Percentiles rank a stretch among this genome's conserved stretches.
Conservation (phyloP, 2,113 vertebrate genomes). For the Eolophus roseicapilla region DNA sequence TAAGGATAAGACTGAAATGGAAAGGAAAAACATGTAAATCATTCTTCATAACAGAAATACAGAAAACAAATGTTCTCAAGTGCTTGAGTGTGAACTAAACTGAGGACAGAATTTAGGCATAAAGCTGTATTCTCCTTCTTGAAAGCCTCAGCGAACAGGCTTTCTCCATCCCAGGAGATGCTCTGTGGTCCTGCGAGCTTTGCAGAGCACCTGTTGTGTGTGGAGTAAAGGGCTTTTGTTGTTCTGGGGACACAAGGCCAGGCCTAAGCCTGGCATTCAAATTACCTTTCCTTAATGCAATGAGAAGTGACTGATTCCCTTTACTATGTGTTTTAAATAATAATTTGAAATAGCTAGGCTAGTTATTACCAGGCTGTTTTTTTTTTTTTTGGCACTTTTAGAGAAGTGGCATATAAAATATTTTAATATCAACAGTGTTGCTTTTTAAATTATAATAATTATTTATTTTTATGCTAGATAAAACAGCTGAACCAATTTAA, state of each 20-base stretch:
- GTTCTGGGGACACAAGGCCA: not conserved
- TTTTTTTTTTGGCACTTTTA: not conserved
- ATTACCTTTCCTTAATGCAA: not conserved
- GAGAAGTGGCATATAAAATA: not conserved
- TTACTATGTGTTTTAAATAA: not conserved
- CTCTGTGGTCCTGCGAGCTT: not conserved
- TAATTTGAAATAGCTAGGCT: not conserved
- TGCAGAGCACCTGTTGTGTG: rapidly evolving
- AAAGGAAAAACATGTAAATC: not conserved
- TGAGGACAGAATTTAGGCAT: not conserved
- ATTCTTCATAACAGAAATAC: not conserved
- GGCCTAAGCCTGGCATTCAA: not conserved
- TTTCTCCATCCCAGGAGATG: not conserved
- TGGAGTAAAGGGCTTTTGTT: not conserved
- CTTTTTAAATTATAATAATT: not conserved
- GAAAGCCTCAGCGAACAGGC: not conserved
- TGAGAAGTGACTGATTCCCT: not conserved
- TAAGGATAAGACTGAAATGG: not conserved
- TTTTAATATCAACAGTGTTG: not conserved
- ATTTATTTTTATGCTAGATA: not conserved
- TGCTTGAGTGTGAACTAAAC: not conserved
- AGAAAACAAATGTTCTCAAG: not conserved
- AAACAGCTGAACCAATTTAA: not conserved
- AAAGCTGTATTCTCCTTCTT: not conserved
- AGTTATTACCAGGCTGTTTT: not conserved